A percentile compares a stretch with the other conserved stretches of the same genome.
Conservation (phyloP, 2,113 vertebrate species). For the Melanostigma gelatinosum region DNA sequence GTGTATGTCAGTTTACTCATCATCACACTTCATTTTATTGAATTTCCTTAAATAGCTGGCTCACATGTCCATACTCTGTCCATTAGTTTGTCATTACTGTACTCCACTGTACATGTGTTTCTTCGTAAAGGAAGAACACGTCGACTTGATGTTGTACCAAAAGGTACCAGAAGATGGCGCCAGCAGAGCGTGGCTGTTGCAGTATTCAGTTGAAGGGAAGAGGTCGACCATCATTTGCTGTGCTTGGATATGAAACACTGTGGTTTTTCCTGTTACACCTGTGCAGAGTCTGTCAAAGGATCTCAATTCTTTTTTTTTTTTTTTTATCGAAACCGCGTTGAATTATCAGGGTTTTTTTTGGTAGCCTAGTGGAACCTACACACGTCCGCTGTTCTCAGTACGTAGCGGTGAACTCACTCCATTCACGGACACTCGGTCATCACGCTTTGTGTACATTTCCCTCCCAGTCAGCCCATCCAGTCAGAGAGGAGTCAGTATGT, state of each 20-base stretch:
- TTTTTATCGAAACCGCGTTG: slow-evolving; percentile 4
- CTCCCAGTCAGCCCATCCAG: slow-evolving; percentile 63
- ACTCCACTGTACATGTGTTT: neutral
- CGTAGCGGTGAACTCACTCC: slow-evolving; percentile 53
- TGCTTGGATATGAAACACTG: neutral
- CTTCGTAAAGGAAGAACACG: neutral
- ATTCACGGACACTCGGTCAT: slow-evolving; percentile 57
- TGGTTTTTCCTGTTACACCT: neutral
- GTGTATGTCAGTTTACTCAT: neutral
- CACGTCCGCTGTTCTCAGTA: slow-evolving; percentile 22
- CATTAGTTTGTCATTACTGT: slow-evolving; percentile 20
- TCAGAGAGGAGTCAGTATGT: slow-evolving; percentile 69
- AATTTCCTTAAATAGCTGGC: slow-evolving; percentile 8
- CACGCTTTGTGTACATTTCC: slow-evolving; percentile 48
- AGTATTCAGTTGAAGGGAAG: neutral
- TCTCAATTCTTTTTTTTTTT: neutral
- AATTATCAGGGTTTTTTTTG: neutral
- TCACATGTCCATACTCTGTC: neutral
- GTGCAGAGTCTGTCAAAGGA: neutral
- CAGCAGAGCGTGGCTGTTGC: slow-evolving; percentile 11
- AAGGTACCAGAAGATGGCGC: slow-evolving; percentile 61
- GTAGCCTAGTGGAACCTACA: neutral
- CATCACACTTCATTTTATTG: slow-evolving; percentile 25
- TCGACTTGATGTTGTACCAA: neutral
- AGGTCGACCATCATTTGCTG: neutral